These are phyloP conservation scores for Heliconius hewitsoni DNA, from an alignment of 1,140 invertebrate genomes.

Conservation along the genomic window DNA sequence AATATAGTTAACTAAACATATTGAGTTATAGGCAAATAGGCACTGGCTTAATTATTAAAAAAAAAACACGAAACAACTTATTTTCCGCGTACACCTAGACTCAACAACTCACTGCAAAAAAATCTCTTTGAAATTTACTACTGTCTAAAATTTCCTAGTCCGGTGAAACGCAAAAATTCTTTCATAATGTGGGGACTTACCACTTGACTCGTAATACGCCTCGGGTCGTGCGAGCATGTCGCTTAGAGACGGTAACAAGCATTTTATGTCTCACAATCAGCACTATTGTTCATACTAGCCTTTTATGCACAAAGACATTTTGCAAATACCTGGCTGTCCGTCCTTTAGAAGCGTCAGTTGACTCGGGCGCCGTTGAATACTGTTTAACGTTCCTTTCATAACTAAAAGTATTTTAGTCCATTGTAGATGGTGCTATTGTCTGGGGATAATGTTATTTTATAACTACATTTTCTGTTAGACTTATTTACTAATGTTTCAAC, in stretches of 20 bases:
- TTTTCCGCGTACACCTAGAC: background rate
- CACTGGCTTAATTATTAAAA: background rate
- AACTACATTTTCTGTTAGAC: too few relatives aligned
- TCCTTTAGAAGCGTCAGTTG: constrained; percentile 20
- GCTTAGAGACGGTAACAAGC: constrained; percentile 18
- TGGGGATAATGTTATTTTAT: background rate
- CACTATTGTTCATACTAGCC: constrained; percentile 22
- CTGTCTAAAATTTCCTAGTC: background rate
- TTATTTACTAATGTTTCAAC: too few relatives aligned
- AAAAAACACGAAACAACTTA: background rate
- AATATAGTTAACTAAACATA: too few relatives aligned
- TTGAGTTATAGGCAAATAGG: too few relatives aligned
- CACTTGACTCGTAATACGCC: constrained; percentile 16
- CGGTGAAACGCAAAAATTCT: background rate
- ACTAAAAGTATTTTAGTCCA: constrained; percentile 4
- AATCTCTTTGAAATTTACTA: background rate
- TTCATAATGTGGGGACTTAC: constrained; percentile 19
- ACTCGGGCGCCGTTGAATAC: constrained; percentile 17
- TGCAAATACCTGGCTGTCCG: background rate
- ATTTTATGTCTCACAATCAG: constrained; percentile 24
- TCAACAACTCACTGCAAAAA: background rate
- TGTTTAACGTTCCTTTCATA: constrained; percentile 24
- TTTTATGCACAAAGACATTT: constrained; percentile 29
- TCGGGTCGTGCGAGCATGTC: constrained; percentile 15
- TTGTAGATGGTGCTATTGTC: background rate